Percentiles rank a stretch among this genome's conserved stretches.
Evolutionary conservation across 1,140 invertebrate genomes (phyloP).

Genomic region (Drosophila murphyi): DNA sequence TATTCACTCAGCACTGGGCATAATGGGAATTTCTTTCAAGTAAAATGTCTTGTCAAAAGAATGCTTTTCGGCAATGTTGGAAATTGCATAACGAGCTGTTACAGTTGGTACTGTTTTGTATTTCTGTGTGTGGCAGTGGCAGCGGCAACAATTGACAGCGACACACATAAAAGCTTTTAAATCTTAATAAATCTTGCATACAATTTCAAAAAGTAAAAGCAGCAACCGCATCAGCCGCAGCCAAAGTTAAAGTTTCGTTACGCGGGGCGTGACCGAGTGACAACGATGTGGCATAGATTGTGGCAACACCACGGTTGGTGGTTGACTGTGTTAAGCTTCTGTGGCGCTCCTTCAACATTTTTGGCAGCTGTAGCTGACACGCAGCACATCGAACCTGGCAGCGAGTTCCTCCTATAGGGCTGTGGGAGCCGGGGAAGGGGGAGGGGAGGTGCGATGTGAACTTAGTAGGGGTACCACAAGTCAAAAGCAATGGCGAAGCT

Average conservation of each 20-base stretch:
- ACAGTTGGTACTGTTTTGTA: slow-evolving; percentile 3
- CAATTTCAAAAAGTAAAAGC: slow-evolving; percentile 72
- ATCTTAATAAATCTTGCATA: slow-evolving; percentile 84
- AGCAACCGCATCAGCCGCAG: slow-evolving; percentile 29
- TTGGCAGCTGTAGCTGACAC: slow-evolving; percentile 44
- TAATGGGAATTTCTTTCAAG: slow-evolving; percentile 12
- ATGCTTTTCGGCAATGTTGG: slow-evolving; percentile 4
- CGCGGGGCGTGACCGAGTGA: slow-evolving; percentile 47
- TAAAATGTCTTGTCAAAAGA: slow-evolving; percentile 11
- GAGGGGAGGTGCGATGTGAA: background rate
- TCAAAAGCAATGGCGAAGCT: slow-evolving; percentile 7
- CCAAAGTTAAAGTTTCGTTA: slow-evolving; percentile 40
- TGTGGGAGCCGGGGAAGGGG: background rate
- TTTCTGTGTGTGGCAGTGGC: slow-evolving; percentile 11
- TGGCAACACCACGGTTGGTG: slow-evolving; percentile 6
- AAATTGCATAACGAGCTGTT: slow-evolving; percentile 8
- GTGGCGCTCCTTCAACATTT: slow-evolving; percentile 14
- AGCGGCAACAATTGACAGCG: slow-evolving; percentile 68
- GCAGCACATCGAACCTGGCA: slow-evolving; percentile 22
- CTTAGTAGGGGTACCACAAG: slow-evolving; percentile 11
- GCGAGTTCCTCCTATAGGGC: background rate
- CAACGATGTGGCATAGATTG: slow-evolving; percentile 55
- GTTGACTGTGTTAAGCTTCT: slow-evolving; percentile 32
- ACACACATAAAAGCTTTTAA: slow-evolving; percentile 83
- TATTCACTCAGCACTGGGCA: background rate